These are phyloP conservation scores for Ennomos quercinarius DNA, from an alignment of 2,888 invertebrate genomes.

Conservation along the genomic window DNA sequence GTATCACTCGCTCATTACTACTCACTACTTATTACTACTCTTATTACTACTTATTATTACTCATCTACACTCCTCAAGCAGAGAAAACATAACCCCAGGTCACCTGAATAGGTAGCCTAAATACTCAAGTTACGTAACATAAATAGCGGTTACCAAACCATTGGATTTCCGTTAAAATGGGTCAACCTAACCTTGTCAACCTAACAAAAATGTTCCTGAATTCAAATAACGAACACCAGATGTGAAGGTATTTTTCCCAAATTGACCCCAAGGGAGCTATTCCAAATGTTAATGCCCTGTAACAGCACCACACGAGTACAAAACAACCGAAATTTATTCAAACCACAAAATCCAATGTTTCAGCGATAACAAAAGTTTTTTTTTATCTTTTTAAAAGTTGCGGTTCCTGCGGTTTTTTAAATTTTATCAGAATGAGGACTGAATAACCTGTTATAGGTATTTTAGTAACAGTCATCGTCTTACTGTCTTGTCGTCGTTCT, in stretches of 20 bases:
- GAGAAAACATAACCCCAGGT: too few species aligned
- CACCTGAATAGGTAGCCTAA: too few species aligned
- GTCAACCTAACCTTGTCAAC: too few species aligned
- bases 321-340: slow-evolving; percentile 25
- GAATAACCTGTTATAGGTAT: not conserved
- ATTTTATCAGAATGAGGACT: slow-evolving; percentile 13
- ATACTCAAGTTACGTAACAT: too few species aligned
- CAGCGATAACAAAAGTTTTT: slow-evolving; percentile 29
- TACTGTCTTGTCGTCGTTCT: too few species aligned
- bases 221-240: slow-evolving; percentile 8
- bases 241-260: slow-evolving; percentile 4
- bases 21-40: too few species aligned
- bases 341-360: slow-evolving; percentile 21
- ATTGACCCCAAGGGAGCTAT: slow-evolving; percentile 14
- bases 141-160: too few species aligned
- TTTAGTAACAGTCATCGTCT: not conserved
- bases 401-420: slow-evolving; percentile 17
- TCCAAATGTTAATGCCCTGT: slow-evolving; percentile 5
- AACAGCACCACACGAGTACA: slow-evolving; percentile 11
- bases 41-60: too few species aligned
- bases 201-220: not conserved
- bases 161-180: too few species aligned
- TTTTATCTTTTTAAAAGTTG: slow-evolving; percentile 32
- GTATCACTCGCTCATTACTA: too few species aligned
- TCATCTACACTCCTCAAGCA: too few species aligned